These are phyloP conservation scores for Gyrodactylus bullatarudis DNA, from an alignment of 1,140 invertebrate species.

Conservation along the genomic window DNA sequence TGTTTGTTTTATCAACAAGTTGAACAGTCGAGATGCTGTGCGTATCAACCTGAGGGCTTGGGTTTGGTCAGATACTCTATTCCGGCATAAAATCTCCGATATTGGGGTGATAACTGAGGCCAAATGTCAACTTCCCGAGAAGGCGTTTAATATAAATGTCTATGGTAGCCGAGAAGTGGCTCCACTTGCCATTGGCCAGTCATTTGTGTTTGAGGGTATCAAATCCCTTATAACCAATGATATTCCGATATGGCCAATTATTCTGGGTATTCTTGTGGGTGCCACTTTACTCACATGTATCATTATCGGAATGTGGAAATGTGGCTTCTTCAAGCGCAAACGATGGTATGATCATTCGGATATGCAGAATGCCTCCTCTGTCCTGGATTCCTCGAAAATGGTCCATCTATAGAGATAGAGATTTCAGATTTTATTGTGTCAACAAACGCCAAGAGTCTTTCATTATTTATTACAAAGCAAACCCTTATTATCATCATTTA, in stretches of 20 bases:
- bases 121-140: not conserved
- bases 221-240: not conserved
- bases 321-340: slow-evolving; percentile 9
- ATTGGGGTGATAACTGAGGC: not conserved
- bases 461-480: too few species aligned
- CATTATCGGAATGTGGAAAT: slow-evolving; percentile 8
- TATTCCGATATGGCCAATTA: slow-evolving; percentile 4
- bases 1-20: not conserved
- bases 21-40: not conserved
- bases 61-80: slow-evolving; percentile 5
- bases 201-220: slow-evolving; percentile 3
- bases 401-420: not conserved
- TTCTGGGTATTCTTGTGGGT: slow-evolving; percentile 5
- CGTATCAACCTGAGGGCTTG: not conserved
- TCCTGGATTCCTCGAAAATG: not conserved
- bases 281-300: slow-evolving; percentile 6
- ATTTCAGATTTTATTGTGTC: not conserved
- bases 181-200: not conserved
- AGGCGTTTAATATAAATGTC: not conserved
- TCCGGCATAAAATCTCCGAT: slow-evolving; percentile 1
- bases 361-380: not conserved
- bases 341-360: slow-evolving; percentile 4
- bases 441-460: not conserved
- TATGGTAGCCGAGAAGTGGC: not conserved
- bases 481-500: too few species aligned